These are phyloP conservation scores for Catocala sponsa DNA, from an alignment of 2,888 invertebrate genomes.

Conservation along the genomic window DNA sequence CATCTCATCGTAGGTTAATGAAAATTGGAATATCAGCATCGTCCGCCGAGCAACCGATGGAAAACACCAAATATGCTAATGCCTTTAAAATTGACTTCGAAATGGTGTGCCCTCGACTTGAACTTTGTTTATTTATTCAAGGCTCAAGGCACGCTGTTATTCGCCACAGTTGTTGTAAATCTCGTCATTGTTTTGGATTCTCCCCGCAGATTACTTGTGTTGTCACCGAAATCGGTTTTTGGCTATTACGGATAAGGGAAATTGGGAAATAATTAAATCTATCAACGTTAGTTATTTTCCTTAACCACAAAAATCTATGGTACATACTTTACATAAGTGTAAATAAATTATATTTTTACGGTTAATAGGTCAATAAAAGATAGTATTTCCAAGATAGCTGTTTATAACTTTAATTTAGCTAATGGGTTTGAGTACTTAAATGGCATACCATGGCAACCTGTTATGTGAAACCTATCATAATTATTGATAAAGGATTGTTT, in stretches of 20 bases:
- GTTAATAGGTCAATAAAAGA: no score
- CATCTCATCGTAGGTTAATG: conserved; percentile 48
- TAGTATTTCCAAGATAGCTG: no score
- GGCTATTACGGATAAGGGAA: background rate
- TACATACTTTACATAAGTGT: no score
- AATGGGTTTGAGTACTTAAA: no score
- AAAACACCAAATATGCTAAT: conserved; percentile 77
- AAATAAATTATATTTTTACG: no score
- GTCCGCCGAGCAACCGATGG: conserved; percentile 54
- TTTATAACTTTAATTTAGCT: no score
- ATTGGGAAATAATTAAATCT: background rate
- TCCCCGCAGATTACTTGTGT: conserved; percentile 11
- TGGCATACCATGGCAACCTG: no score
- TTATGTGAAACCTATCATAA: no score
- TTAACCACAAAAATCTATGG: no score
- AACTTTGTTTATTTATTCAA: conserved; percentile 49
- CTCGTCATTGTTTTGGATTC: conserved; percentile 25
- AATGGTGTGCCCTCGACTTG: conserved; percentile 50
- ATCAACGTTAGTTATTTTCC: no score
- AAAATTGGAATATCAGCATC: conserved; percentile 59
- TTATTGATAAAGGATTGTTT: no score
- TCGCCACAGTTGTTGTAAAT: conserved; percentile 15
- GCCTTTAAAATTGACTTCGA: conserved; percentile 74
- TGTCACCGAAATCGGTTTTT: background rate
- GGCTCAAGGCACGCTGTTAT: conserved; percentile 14